Evolutionary conservation across 2,888 invertebrate species (phyloP), one percentile per base, ranked within the genome.

Genomic region (Epiblema foenella): DNA sequence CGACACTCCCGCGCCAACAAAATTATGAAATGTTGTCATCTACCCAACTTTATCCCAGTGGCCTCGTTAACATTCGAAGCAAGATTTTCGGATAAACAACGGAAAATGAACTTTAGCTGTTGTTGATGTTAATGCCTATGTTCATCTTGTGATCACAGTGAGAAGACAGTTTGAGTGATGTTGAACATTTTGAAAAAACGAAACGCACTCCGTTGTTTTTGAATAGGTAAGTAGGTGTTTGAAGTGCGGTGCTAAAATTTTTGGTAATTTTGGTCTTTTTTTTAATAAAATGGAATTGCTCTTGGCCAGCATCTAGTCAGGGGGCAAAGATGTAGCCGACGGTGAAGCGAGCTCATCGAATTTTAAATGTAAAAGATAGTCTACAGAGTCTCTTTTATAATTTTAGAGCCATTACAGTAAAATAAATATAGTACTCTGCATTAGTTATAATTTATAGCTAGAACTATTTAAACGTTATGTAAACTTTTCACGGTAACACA

Each of bases 21-120:
- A 84, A 85, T 85, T 83, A 83, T 77, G 78, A 88, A 81, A 81
- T 80, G 78, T 83, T 80, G 80, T 79, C 73, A 76, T 78, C 72
- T 75, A 78, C 70, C 73, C 74, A 78, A 76, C 76, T 81, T 82
- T 76, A 78, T 80, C 74, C 58, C 73, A 74, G 79, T 77, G 76
- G 76, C 74, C 69, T 78, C 67, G 65, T 76, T 80, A 70, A 77
- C 71, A 79, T 84, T 82, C 72, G 73, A 75, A 79, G 67, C 75
- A 60, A 78, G 75, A 75, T 78, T 74, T 74, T 60, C 69, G 63
- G 76, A 77, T 76, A 81, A 80, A 81, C 74, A 71, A 74, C 75
- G 76, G 73, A 73, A 74, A 73, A 81, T 76, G 52, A 82, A 82
- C 78, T 79, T 73, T 17, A 76, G 74, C 75, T 74, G 75, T 75